Percentiles rank a stretch among this genome's conserved stretches.
phyloP scores from a whole-genome alignment of 1,140 invertebrate species.

The Sycophila sp. region DNA sequence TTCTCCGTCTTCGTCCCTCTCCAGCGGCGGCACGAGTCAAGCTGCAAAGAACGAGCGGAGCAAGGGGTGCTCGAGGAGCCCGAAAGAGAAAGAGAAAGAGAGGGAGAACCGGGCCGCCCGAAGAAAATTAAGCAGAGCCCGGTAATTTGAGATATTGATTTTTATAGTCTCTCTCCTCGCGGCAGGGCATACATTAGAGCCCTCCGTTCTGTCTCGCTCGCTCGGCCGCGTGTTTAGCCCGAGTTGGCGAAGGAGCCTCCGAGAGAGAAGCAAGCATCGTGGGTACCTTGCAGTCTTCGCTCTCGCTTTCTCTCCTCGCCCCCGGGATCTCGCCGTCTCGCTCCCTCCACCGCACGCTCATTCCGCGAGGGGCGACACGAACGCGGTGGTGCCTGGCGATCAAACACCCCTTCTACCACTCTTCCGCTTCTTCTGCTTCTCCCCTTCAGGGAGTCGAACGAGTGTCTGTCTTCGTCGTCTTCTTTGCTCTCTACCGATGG shows the following conservation, averaged over 20 bases:
- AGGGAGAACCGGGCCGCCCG: constrained; percentile 45
- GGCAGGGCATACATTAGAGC: constrained; percentile 64
- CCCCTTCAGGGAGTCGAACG: background rate
- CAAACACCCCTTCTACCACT: constrained; percentile 46
- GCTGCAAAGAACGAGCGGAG: background rate
- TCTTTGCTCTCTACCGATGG: too few relatives aligned
- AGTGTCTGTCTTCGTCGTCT: background rate
- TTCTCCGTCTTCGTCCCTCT: background rate
- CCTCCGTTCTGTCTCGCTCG: constrained; percentile 26
- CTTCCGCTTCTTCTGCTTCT: constrained; percentile 37
- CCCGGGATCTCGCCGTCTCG: constrained; percentile 45
- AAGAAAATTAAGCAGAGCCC: constrained; percentile 68
- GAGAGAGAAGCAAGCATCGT: background rate
- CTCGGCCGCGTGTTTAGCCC: too few relatives aligned
- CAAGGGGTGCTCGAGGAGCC: background rate
- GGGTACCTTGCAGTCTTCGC: constrained; percentile 14
- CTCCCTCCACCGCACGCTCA: constrained; percentile 47
- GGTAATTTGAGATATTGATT: constrained; percentile 69
- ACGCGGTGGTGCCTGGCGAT: constrained; percentile 59
- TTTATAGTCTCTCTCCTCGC: constrained; percentile 63
- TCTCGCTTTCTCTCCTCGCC: constrained; percentile 36
- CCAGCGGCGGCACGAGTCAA: background rate
- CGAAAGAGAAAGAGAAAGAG: constrained; percentile 25
- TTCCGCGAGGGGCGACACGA: constrained; percentile 56
- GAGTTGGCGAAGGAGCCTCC: background rate